A percentile compares a stretch with the other conserved stretches of the same genome.
Conservation (phyloP, 2,797 vertebrate genomes). For the Sebastes alutus region DNA sequence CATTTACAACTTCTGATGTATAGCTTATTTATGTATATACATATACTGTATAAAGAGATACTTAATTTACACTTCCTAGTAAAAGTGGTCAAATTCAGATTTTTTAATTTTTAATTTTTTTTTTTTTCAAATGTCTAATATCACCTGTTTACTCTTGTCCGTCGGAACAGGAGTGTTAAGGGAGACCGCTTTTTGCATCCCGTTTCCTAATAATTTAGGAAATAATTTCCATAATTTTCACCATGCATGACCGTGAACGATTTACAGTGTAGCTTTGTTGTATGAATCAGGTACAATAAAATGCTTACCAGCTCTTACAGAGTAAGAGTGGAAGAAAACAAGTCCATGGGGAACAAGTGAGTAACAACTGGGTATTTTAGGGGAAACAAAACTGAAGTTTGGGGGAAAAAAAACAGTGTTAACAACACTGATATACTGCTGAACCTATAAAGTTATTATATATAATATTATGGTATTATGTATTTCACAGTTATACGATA, state of each 20-base stretch:
- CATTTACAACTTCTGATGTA: not conserved
- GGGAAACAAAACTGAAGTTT: no score
- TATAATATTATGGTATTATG: not conserved
- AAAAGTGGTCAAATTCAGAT: not conserved
- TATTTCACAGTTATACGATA: not conserved
- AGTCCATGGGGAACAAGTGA: not conserved
- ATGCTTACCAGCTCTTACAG: not conserved
- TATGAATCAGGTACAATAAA: not conserved
- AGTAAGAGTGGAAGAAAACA: no score
- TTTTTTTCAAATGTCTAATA: no score
- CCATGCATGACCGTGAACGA: not conserved
- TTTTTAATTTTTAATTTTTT: no score
- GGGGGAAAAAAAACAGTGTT: no score
- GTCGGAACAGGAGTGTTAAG: not conserved
- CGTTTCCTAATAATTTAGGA: not conserved
- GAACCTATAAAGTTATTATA: no score
- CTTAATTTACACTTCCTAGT: not conserved
- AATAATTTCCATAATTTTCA: not conserved
- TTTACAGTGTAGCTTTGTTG: not conserved
- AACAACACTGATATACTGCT: no score
- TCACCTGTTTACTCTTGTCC: no score
- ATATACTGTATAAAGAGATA: not conserved
- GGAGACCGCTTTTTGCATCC: not conserved
- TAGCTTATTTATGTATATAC: not conserved
- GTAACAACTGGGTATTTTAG: no score